phyloP scores from a whole-genome alignment of 2,797 vertebrate species.

The Enteromius viviparus region DNA sequence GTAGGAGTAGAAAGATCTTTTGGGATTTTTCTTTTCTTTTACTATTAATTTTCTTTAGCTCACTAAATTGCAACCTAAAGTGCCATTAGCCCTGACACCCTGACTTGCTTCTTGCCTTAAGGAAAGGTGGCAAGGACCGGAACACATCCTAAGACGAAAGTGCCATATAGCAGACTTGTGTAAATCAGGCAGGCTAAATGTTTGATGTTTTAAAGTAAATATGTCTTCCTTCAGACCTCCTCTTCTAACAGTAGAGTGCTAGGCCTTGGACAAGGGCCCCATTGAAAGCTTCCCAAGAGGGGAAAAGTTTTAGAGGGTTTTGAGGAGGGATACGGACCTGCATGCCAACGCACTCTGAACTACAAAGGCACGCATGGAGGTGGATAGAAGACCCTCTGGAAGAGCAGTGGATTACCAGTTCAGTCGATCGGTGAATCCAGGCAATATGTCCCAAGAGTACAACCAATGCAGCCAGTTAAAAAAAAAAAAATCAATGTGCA shows the following conservation, averaged over 20 bases:
- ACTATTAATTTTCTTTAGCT: not conserved
- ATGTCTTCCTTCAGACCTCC: constrained; percentile 55
- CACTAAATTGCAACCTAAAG: not conserved
- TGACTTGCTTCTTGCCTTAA: constrained; percentile 4
- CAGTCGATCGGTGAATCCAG: constrained; percentile 28
- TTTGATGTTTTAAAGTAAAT: constrained; percentile 71
- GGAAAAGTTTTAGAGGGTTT: constrained; percentile 61
- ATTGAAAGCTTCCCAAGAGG: constrained; percentile 67
- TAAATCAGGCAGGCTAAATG: constrained; percentile 67
- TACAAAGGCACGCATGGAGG: constrained; percentile 43
- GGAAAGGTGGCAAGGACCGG: constrained; percentile 18
- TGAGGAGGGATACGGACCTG: constrained; percentile 48
- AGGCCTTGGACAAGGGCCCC: constrained; percentile 69
- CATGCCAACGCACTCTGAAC: constrained; percentile 50
- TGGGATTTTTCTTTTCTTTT: not conserved
- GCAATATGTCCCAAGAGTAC: constrained; percentile 12
- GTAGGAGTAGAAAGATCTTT: not conserved
- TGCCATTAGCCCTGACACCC: not conserved
- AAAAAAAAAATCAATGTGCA: constrained; percentile 18
- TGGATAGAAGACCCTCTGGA: constrained; percentile 28
- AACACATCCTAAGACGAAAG: constrained; percentile 46
- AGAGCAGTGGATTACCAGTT: constrained; percentile 37
- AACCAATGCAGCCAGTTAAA: constrained; percentile 14
- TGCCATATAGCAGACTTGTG: constrained; percentile 54
- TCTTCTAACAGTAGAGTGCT: constrained; percentile 68